phyloP scores from a whole-genome alignment of 2,888 invertebrate species.

The Selenia dentaria region DNA sequence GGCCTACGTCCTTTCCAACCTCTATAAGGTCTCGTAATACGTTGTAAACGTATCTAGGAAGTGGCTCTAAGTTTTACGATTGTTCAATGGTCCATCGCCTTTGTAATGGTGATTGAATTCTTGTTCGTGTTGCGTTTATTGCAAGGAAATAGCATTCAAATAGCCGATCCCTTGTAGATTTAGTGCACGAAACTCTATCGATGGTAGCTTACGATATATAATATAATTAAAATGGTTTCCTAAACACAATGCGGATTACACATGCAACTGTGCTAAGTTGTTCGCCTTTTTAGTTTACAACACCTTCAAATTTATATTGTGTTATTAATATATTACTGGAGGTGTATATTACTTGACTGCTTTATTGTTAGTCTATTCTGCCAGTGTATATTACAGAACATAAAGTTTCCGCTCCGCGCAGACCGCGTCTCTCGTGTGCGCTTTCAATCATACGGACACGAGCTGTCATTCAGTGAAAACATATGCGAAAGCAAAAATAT shows the following conservation, averaged over 20 bases:
- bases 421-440: too few species aligned
- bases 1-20: conserved; percentile 50
- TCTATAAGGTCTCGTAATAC: conserved; percentile 60
- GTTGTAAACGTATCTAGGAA: conserved; percentile 63
- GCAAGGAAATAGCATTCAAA: conserved; percentile 52
- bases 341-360: too few species aligned
- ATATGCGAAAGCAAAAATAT: too few species aligned
- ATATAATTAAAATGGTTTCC: conserved; percentile 63
- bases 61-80: conserved; percentile 64
- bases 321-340: too few species aligned
- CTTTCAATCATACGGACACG: too few species aligned
- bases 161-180: conserved; percentile 30
- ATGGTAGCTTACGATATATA: conserved; percentile 40
- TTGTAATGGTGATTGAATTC: conserved; percentile 55
- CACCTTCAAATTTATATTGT: too few species aligned
- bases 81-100: conserved; percentile 45
- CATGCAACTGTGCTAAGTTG: conserved; percentile 63
- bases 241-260: conserved; percentile 46
- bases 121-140: conserved; percentile 45
- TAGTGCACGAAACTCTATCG: conserved; percentile 12
- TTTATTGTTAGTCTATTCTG: too few species aligned
- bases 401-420: too few species aligned
- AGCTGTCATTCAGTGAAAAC: too few species aligned
- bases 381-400: too few species aligned
- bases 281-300: too few species aligned